Percentiles rank a stretch among this genome's conserved stretches.
Evolutionary conservation across 2,113 vertebrate genomes (phyloP).

Genomic region (Alces alces): DNA sequence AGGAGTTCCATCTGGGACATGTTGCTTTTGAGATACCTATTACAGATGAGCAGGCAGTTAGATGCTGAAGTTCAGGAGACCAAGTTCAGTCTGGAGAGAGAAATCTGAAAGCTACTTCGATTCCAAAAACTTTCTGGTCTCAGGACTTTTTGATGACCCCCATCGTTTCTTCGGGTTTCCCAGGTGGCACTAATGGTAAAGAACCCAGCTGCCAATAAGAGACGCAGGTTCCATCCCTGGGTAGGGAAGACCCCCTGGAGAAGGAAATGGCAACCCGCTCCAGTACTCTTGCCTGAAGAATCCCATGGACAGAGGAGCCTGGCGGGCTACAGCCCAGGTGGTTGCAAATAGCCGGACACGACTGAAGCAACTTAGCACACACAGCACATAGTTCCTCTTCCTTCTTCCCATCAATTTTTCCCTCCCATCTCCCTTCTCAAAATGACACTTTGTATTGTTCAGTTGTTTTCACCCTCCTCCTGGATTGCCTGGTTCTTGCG

Average conservation of each 20-base stretch:
- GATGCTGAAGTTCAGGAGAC: not conserved
- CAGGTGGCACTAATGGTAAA: not conserved
- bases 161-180: not conserved
- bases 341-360: not conserved
- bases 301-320: not conserved
- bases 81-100: not conserved
- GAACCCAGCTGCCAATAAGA: not conserved
- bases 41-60: not conserved
- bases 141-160: not conserved
- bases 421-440: not conserved
- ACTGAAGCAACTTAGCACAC: not conserved
- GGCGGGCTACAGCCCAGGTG: not conserved
- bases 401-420: not conserved
- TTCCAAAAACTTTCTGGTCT: not conserved
- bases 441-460: not conserved
- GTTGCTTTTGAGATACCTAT: not conserved
- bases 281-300: not conserved
- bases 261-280: not conserved
- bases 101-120: not conserved
- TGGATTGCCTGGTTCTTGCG: not conserved
- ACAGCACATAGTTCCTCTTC: not conserved
- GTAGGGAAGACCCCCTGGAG: not conserved
- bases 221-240: not conserved
- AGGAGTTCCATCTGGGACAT: not conserved
- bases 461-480: not conserved